Conservation (phyloP, 2,113 vertebrate genomes). For the Cheirogaleus medius region DNA sequence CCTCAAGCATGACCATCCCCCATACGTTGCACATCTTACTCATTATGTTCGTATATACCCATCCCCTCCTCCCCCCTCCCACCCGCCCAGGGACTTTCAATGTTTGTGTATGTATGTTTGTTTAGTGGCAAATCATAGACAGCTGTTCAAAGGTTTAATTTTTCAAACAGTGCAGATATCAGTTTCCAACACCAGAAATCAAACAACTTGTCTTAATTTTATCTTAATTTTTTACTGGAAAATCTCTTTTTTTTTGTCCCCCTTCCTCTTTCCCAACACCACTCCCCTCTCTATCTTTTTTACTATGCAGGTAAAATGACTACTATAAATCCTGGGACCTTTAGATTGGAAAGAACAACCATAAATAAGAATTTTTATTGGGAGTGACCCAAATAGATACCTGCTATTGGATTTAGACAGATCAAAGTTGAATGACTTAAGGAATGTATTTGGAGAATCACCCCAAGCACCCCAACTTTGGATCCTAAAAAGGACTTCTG, state of each 20-base stretch:
- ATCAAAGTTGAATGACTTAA: background rate
- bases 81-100: conserved; percentile 37
- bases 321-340: background rate
- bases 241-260: background rate
- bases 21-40: too few relatives aligned
- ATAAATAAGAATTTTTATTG: background rate
- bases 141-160: conserved; percentile 17
- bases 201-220: conserved; percentile 8
- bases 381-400: background rate
- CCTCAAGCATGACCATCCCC: too few relatives aligned
- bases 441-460: background rate
- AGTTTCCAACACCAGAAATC: background rate
- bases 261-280: background rate
- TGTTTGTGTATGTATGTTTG: background rate
- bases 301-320: conserved; percentile 13
- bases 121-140: background rate
- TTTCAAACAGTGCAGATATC: background rate
- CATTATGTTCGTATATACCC: too few relatives aligned
- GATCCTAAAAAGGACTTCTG: background rate
- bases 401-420: background rate
- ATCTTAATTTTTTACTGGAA: background rate
- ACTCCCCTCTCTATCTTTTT: background rate
- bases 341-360: background rate
- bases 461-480: background rate
- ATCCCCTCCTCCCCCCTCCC: too few relatives aligned